Conservation (phyloP, 1,140 invertebrate species). For the Probaryconus sp. region DNA sequence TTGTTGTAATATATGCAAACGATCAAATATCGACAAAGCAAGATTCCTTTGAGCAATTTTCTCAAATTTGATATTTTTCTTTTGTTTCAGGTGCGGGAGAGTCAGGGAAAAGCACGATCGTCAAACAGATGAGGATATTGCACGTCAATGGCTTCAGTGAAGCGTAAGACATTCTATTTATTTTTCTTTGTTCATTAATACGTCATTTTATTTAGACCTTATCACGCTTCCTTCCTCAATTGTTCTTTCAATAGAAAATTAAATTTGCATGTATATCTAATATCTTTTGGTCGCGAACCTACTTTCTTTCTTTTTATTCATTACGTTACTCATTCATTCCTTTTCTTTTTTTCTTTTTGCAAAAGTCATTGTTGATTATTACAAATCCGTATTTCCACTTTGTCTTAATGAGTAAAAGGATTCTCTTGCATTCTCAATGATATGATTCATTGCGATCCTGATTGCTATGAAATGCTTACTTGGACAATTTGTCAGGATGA, state of each 20-base stretch:
- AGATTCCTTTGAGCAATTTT: constrained; percentile 25
- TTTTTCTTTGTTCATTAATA: constrained; percentile 43
- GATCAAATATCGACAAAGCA: constrained; percentile 23
- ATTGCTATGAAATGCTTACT: constrained; percentile 10
- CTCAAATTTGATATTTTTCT: constrained; percentile 30
- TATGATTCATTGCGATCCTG: neutral
- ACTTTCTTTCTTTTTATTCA: constrained; percentile 2
- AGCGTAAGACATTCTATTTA: constrained; percentile 81
- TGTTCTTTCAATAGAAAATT: neutral
- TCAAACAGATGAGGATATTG: constrained; percentile 99
- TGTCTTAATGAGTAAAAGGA: too few species aligned
- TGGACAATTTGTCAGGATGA: constrained; percentile 15
- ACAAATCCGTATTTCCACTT: too few species aligned
- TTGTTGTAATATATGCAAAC: constrained; percentile 43
- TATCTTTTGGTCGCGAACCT: neutral
- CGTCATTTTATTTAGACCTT: constrained; percentile 4
- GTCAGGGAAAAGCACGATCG: constrained; percentile 99
- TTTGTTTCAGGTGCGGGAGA: constrained; percentile 89
- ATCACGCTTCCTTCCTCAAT: constrained; percentile 1
- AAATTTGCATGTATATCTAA: neutral
- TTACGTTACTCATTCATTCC: too few species aligned
- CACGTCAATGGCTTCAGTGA: constrained; percentile 99
- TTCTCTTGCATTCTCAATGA: neutral
- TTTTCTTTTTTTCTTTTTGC: neutral
- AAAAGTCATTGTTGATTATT: too few species aligned